Percentiles rank a stretch among this genome's conserved stretches.
These are phyloP conservation scores for Epizoanthus ramosus DNA, from an alignment of 92 coral and sea anemone genomes.

Conservation along the genomic window DNA sequence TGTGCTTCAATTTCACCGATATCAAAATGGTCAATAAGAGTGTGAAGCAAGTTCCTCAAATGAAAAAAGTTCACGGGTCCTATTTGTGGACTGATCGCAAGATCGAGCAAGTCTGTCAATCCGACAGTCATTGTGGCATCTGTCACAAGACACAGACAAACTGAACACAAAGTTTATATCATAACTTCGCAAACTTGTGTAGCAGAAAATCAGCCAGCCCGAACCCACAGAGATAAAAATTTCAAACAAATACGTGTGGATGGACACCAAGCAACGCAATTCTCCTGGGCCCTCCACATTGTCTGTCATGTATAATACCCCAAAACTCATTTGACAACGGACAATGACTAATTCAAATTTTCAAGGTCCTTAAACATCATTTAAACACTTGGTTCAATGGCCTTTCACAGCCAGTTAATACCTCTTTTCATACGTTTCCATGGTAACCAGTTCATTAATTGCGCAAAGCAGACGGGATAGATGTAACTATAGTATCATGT, in stretches of 20 bases:
- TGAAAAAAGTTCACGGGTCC: constrained; percentile 96
- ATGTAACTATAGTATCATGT: not conserved
- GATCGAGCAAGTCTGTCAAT: constrained; percentile 79
- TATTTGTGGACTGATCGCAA: constrained; percentile 91
- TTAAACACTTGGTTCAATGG: constrained; percentile 20
- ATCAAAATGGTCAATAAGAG: constrained; percentile 80
- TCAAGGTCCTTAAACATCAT: constrained; percentile 5
- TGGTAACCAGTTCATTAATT: constrained; percentile 22
- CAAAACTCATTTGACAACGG: not conserved
- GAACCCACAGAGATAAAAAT: not conserved
- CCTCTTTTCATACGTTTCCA: constrained; percentile 44
- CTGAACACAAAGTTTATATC: not conserved
- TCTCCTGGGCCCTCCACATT: constrained; percentile 33
- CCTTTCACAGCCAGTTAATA: constrained; percentile 36
- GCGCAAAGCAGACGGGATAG: not conserved
- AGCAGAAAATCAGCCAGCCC: not conserved
- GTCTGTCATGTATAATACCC: not conserved
- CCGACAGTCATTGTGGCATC: constrained; percentile 77
- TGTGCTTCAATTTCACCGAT: constrained; percentile 85
- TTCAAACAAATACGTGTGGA: constrained; percentile 24
- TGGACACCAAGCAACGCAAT: constrained; percentile 54
- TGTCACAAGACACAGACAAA: not conserved
- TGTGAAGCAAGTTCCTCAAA: constrained; percentile 77
- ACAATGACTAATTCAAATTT: constrained; percentile 14
- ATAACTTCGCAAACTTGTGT: not conserved